A percentile compares a stretch with the other conserved stretches of the same genome.
phyloP scores from a whole-genome alignment of 2,888 invertebrate genomes.

The Opisthograptis luteolata region DNA sequence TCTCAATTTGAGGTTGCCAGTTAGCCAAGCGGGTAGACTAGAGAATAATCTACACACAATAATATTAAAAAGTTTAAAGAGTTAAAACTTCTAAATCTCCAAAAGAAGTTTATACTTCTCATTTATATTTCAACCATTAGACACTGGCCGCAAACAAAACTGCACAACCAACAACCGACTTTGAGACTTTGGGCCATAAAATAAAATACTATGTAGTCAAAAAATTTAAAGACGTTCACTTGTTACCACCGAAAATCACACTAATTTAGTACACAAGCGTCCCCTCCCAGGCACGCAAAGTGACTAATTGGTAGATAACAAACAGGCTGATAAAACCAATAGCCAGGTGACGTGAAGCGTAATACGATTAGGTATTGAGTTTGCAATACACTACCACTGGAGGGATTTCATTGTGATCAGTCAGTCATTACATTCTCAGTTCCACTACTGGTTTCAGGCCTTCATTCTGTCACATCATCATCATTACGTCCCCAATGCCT shows the following conservation, averaged over 20 bases:
- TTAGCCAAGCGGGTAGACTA: no score
- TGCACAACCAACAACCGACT: background rate
- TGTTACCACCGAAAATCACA: slow-evolving; percentile 2
- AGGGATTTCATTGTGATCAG: no score
- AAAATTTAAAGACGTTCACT: background rate
- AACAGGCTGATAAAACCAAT: slow-evolving; percentile 16
- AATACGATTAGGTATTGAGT: slow-evolving; percentile 20
- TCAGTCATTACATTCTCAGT: no score
- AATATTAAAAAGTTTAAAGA: no score
- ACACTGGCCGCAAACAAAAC: background rate
- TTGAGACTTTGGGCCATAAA: background rate
- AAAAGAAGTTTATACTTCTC: background rate
- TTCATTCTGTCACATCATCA: no score
- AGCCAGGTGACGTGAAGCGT: slow-evolving; percentile 18
- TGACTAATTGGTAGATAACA: slow-evolving; percentile 29
- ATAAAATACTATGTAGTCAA: background rate
- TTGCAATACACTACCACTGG: no score
- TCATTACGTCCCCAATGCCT: no score
- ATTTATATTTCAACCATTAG: background rate
- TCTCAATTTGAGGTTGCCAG: no score
- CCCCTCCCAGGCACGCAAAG: slow-evolving; percentile 6
- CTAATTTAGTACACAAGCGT: slow-evolving; percentile 5
- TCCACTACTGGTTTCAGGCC: no score
- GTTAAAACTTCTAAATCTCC: background rate
- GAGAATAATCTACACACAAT: no score